These are phyloP conservation scores for Clavelina lepadiformis DNA, from an alignment of 23 tunicate species.

Conservation along the genomic window DNA sequence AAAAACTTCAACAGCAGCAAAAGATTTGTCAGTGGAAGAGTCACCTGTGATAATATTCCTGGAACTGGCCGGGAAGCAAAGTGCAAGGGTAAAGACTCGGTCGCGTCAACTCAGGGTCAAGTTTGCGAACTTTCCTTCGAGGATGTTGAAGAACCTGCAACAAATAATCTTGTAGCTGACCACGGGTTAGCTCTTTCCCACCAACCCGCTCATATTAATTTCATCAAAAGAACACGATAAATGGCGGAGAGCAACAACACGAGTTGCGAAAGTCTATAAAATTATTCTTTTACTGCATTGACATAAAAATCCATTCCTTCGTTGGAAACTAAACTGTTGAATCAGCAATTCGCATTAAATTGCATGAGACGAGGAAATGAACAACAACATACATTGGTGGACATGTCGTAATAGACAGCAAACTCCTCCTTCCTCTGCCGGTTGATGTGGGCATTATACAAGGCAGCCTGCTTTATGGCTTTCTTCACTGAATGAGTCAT, in stretches of 20 bases:
- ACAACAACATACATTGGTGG: slow-evolving; percentile 59
- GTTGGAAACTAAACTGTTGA: no score
- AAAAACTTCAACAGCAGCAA: no score
- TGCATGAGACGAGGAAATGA: background rate
- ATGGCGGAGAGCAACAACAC: no score
- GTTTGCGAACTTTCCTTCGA: slow-evolving; percentile 41
- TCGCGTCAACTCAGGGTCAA: slow-evolving; percentile 71
- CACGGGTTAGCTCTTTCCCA: no score
- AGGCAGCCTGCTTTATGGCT: slow-evolving; percentile 81
- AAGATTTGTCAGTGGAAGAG: no score
- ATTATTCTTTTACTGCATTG: no score
- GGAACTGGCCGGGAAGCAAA: slow-evolving; percentile 92
- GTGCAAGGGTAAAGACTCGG: slow-evolving; percentile 94
- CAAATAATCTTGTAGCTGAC: background rate
- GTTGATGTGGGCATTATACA: slow-evolving; percentile 56
- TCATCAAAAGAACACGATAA: no score
- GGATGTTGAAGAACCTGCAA: slow-evolving; percentile 76
- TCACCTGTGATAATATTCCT: slow-evolving; percentile 88
- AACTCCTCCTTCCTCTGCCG: slow-evolving; percentile 73
- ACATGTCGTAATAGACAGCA: slow-evolving; percentile 83
- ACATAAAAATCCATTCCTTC: no score
- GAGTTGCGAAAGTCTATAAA: no score
- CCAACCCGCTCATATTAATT: no score
- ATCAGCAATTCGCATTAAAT: background rate
- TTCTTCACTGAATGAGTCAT: slow-evolving; percentile 53